Base-by-base conservation (phyloP, 1,140 invertebrate species). In the Stratiolaelaps scimitus region DNA sequence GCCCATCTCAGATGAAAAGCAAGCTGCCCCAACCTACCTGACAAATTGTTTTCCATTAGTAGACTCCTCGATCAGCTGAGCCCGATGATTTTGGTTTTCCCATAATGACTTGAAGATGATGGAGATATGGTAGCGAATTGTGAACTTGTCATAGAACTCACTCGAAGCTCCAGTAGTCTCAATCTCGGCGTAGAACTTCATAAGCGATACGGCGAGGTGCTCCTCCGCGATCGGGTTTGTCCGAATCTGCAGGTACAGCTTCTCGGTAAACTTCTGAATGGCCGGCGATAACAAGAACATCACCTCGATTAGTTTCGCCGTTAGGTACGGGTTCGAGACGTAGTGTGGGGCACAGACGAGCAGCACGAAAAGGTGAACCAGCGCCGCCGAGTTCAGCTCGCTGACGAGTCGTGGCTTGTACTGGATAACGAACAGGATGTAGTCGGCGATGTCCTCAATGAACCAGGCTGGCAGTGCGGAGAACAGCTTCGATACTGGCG, bases 121-220 rank as follows among this genome's bases (percentile, higher is more conserved):
- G 76, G 92, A 95, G 73, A 98, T 95, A 73, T 95, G 90, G 78
- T 96, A 96, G 68, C 92, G 83, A 73, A 98, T 97, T 13, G 91
- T 92, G 75, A 98, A 98, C 78, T 98, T 98, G 77, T 98, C 94
- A 74, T 97, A 98, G 78, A 98, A 98, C 76, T 98, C 94, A 45
- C 88, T 92, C 75, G 87, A 92, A 64, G 94, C 89, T 23, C 94
- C 94, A 13, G 92, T 97, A 1, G 90, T 90, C 78, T 98, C 95
- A 43, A 98, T 91, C 73, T 97, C 92, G 68, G 92, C 92, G 76
- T 98, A 98, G 77, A 98, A 98, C 76, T 92, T 92, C 89, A 97
- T 95, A 0, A 98, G 79, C 19, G 87, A 84, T 64, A 89, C 85
- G 0, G 91, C 87, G 43, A 98, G 76, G 67, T 83, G 78, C 13